Percentiles rank a stretch among this genome's conserved stretches.
Conservation (phyloP, 2,888 invertebrate genomes). For the Heliconius aoede region DNA sequence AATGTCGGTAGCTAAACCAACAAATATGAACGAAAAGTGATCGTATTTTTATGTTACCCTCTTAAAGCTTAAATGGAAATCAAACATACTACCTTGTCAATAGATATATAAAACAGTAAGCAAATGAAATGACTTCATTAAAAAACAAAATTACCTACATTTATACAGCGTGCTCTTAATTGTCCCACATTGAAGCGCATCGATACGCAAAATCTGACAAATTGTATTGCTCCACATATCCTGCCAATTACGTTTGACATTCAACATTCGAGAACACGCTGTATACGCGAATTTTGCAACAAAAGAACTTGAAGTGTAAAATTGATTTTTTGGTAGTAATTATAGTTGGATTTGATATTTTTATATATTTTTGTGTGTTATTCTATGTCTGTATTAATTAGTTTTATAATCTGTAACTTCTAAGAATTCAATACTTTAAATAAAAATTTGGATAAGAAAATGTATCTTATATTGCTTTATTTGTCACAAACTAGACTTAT, state of each 20-base stretch:
- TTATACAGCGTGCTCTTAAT: not conserved
- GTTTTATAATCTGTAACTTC: too few species aligned
- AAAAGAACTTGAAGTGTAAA: not conserved
- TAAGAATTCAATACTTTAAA: too few species aligned
- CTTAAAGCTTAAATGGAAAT: not conserved
- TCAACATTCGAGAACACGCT: conserved; percentile 25
- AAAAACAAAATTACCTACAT: not conserved
- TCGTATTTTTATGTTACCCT: not conserved
- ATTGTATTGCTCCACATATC: conserved; percentile 22
- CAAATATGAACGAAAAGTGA: not conserved
- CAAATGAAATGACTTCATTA: not conserved
- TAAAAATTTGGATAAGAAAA: too few species aligned
- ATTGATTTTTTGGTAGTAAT: not conserved
- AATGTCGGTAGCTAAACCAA: too few species aligned
- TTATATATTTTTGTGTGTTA: not conserved
- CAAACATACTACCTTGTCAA: not conserved
- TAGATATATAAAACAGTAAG: not conserved
- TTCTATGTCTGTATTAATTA: not conserved
- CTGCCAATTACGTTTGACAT: conserved; percentile 27
- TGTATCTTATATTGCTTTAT: too few species aligned
- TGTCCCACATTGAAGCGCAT: conserved; percentile 6
- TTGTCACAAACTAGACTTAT: too few species aligned
- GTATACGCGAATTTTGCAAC: conserved; percentile 11
- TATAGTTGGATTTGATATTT: not conserved
- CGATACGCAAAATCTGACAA: conserved; percentile 25